These are phyloP conservation scores for Periphyllus acericola DNA, from an alignment of 2,888 invertebrate genomes.

Conservation along the genomic window DNA sequence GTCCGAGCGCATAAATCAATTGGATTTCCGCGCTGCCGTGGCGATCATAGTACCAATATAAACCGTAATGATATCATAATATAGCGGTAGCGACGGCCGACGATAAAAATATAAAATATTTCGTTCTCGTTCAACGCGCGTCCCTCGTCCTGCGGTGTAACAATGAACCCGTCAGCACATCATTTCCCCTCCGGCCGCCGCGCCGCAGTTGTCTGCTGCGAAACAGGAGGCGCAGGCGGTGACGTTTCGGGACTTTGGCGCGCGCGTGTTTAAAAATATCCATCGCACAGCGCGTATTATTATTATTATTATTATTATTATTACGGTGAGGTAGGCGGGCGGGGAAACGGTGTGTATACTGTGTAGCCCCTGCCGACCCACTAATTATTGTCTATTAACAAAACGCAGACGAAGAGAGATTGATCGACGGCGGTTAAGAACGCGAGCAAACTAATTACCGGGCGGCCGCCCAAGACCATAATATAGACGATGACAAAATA, in stretches of 20 bases:
- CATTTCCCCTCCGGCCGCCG: slow-evolving; percentile 3
- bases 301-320: too few relatives aligned
- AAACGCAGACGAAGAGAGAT: slow-evolving; percentile 48
- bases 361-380: background rate
- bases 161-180: slow-evolving; percentile 60
- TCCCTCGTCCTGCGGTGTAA: background rate
- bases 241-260: background rate
- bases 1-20: too few relatives aligned
- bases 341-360: slow-evolving; percentile 4
- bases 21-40: background rate
- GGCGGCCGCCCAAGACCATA: background rate
- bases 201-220: background rate
- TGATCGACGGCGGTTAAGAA: slow-evolving; percentile 13
- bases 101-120: slow-evolving; percentile 27
- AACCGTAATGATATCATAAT: background rate
- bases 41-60: background rate
- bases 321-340: background rate
- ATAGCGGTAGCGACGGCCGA: slow-evolving; percentile 8
- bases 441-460: slow-evolving; percentile 27
- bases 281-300: background rate
- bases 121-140: slow-evolving; percentile 33
- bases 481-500: background rate
- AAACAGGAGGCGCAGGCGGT: too few relatives aligned
- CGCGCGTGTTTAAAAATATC: slow-evolving; percentile 3
- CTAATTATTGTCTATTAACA: slow-evolving; percentile 59